Base-by-base conservation (phyloP, 2,888 invertebrate genomes). In the Acrobasis consociella region DNA sequence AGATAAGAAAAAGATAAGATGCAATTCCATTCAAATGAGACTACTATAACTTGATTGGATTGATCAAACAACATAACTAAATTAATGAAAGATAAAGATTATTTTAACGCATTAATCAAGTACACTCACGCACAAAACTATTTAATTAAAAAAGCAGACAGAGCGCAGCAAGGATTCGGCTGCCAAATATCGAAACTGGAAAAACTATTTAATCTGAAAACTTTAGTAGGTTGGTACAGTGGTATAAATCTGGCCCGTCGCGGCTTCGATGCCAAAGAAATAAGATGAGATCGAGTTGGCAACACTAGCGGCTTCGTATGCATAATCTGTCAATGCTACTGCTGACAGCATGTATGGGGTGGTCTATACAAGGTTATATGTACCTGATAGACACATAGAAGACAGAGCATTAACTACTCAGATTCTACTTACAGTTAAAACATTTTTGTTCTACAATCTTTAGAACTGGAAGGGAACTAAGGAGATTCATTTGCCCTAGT, bases 231-330 rank as follows among this genome's bases (percentile, higher is more conserved):
- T 89, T 91, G 89, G 87, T 82, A 82, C 79, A 75, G 70, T 66
- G 73, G 63, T 58, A 86, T 91, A 91, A 90, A 90, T 91, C 89
- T 87, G 80, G 67, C 83, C 84, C 82, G 87, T 86, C 85, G 77
- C 67, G 74, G 83, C 76, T 80, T 84, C 88, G 91, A 91, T 89
- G 91, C 91, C 91, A 91, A 91, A 82, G 87, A 87, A 90, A 91
- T 86, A 89, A 91, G 89, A 90, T 86, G 86, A 85, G 85, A 88
- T 86, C 84, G 88, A 84, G 87, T 87, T 91, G 91, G 91, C 91
- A 91, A 85, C 86, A 62, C 62, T 59, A 62, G 52, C 51, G 52
- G 62, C 62, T 58, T 67, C 68, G 75, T 70, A 75, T 75, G 73
- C 73, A 74, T 77, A 74, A 77, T 77, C 76, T 71, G 76, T 80